Evolutionary conservation across 2,888 invertebrate genomes (phyloP), one percentile per base, ranked within the genome.

Genomic region (Listrodromus nycthemerus): DNA sequence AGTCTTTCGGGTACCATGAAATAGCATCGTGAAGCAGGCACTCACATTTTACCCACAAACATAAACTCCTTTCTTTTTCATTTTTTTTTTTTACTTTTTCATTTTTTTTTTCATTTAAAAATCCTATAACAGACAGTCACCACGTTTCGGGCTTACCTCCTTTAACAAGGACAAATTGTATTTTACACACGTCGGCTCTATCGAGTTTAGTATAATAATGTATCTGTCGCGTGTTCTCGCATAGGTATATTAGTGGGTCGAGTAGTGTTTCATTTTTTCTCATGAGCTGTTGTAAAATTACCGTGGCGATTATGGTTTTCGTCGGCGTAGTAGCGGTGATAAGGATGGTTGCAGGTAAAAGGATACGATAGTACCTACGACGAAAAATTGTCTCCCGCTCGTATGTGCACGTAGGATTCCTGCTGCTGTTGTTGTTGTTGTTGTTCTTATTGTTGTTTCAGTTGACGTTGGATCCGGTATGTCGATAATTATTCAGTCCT

Each of bases 401-500:
- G 87, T 86, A 88, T 88, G 90, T 89, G 89, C 89, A 89, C 89
- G 90, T 89, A 90, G 90, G 86, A 88, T 89, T 86, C 83, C 86
- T 86, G 55, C 70, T 77, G 69, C 33, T 75, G 76, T 70, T 24
- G 33, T n/a, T 30, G 16, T 65, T 79, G n/a, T 33, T 65, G 30
- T 71, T 58, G 21, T 66, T 76, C 48, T 61, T 63, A 33, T 65
- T 50, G 27, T 69, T 33, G 10, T 61, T 48, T 81, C 50, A 50
- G 33, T 79, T 73, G 77, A 76, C 73, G 76, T 50, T 86, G 76
- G 71, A 74, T 83, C 84, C 85, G 83, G 86, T 87, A 87, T 86
- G 86, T 86, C 88, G 86, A 83, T 82, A 81, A 76, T 77, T 78
- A 90, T 92, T 93, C 93, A 96, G 95, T 98, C 98, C 95, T 98